These are phyloP conservation scores for Cylloceria caligata DNA, from an alignment of 2,888 invertebrate genomes.

Conservation along the genomic window DNA sequence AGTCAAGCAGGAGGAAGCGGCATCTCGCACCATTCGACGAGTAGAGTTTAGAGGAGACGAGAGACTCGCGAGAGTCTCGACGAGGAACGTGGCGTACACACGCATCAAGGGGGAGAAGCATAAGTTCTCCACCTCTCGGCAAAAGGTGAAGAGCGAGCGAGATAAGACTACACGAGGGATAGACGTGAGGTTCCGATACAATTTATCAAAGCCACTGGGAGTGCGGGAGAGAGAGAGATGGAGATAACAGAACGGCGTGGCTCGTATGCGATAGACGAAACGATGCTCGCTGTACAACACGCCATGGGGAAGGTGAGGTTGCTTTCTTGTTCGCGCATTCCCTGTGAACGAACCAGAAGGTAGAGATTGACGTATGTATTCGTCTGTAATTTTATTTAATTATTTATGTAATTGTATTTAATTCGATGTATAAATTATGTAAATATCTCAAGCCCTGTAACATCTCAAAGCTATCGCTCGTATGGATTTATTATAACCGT, in stretches of 20 bases:
- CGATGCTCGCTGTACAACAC: slow-evolving; percentile 21
- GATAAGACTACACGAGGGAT: slow-evolving; percentile 35
- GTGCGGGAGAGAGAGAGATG: slow-evolving; percentile 13
- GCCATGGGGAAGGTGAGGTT: slow-evolving; percentile 27
- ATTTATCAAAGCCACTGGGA: slow-evolving; percentile 35
- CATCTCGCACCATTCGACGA: slow-evolving; percentile 25
- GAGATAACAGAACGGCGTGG: slow-evolving; percentile 5
- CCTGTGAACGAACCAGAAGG: not conserved
- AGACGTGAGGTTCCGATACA: slow-evolving; percentile 41
- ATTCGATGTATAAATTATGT: not conserved
- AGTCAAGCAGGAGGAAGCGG: slow-evolving; percentile 3
- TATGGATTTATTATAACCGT: no score
- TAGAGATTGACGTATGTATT: not conserved
- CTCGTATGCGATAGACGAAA: slow-evolving; percentile 7
- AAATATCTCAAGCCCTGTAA: not conserved
- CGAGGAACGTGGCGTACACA: slow-evolving; percentile 42
- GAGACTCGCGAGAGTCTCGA: slow-evolving; percentile 25
- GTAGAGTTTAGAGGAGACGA: not conserved
- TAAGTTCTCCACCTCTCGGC: not conserved
- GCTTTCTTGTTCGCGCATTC: not conserved
- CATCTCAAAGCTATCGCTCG: no score
- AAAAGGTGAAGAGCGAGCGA: slow-evolving; percentile 22
- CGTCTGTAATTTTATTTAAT: not conserved
- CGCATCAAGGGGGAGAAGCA: slow-evolving; percentile 26
- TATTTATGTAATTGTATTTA: not conserved